Percentiles rank a stretch among this genome's conserved stretches.
These are phyloP conservation scores for Etia nguti DNA, from an alignment of 2,113 vertebrate genomes.

Conservation along the genomic window DNA sequence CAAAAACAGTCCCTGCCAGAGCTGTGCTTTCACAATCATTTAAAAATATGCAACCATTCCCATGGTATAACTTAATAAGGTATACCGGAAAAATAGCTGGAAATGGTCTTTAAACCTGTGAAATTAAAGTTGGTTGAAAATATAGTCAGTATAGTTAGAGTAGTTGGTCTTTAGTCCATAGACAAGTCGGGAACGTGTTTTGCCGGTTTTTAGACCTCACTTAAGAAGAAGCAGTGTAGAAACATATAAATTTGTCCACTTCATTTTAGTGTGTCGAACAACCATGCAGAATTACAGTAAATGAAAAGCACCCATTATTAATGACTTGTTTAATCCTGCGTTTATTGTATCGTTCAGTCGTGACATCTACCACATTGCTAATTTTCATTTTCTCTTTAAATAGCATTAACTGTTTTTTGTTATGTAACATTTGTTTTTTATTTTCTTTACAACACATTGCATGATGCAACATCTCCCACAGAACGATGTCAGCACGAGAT, in stretches of 20 bases:
- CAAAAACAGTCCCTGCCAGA: neutral
- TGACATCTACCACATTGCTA: neutral
- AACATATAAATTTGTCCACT: neutral
- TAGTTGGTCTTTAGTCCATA: neutral
- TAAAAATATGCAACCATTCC: neutral
- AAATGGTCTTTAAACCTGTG: neutral
- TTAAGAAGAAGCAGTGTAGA: neutral
- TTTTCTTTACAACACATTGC: neutral
- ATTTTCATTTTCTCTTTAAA: neutral
- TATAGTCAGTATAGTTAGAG: neutral
- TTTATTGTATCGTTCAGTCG: neutral
- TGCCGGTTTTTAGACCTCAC: neutral
- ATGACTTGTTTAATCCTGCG: neutral
- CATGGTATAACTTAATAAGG: neutral
- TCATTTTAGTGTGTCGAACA: neutral
- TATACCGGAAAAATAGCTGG: neutral
- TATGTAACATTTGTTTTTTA: neutral
- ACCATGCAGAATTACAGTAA: neutral
- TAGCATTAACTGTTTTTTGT: neutral
- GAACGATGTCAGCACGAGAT: conserved; percentile 65
- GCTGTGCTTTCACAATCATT: neutral
- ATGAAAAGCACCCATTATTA: neutral
- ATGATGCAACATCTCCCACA: neutral
- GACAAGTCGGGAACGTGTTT: neutral
- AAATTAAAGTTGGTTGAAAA: neutral